Evolutionary conservation across 2,113 vertebrate genomes (phyloP), one percentile per base, ranked within the genome.

Genomic region (Phalacrocorax carbo): DNA sequence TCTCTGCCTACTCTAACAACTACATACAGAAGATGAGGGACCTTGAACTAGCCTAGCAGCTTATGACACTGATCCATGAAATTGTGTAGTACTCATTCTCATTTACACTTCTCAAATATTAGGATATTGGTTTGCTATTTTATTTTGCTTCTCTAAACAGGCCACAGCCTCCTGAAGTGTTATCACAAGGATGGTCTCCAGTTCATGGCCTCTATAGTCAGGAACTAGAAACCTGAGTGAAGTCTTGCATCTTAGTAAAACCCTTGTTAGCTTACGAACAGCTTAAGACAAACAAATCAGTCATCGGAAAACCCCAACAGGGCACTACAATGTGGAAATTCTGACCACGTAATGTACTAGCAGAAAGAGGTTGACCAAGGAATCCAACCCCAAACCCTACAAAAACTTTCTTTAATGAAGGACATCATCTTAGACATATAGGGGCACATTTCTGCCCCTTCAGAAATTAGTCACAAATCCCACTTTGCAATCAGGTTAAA

Each of bases 401-500:
- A 64, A 30, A 66, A 85, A 58, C 6, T 75, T 82, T 72, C 20
- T 66, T 82, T 76, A 84, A 72, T 32, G 20, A 75, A 84, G 30
- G 18, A 26, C 36, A 32, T 3, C 1, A 10, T 82, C 51, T 69
- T 54, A 65, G 22, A 79, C 22, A 44, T 8, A 25, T 2, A 54
- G 75, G 17, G 5, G 7, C 29, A 73, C 5, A 34, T 44, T 72
- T 91, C 42, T 58, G 22, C 36, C 32, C 54, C 68, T 94, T 79
- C 70, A 76, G 81, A 76, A 85, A 60, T 32, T 22, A 32, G 58
- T 65, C 15, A 72, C 19, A 91, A 76, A 87, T 57, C 73, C 62
- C 61, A 79, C 25, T 87, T 94, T 38, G 34, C 65, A 94, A 79
- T 75, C 80, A 88, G 91, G 93, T 86, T 93, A 94, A 94, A 92